phyloP scores from a whole-genome alignment of 2,113 vertebrate genomes.

The Columbina picui region DNA sequence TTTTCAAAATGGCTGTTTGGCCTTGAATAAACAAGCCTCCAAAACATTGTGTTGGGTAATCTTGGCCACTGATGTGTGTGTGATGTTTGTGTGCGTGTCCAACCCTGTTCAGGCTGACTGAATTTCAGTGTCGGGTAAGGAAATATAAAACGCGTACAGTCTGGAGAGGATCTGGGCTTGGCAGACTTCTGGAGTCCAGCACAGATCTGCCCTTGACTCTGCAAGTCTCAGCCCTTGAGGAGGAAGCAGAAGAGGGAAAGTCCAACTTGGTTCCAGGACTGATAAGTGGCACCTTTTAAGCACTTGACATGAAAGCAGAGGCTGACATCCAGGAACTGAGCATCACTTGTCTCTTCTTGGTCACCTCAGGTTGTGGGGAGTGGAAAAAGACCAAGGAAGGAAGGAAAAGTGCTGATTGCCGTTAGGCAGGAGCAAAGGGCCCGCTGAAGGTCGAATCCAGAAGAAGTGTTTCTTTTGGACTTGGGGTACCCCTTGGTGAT shows the following conservation, averaged over 20 bases:
- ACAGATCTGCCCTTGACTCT: background rate
- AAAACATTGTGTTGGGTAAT: background rate
- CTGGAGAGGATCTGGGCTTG: background rate
- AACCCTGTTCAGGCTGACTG: background rate
- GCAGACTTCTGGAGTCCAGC: background rate
- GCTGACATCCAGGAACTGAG: background rate
- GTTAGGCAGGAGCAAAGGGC: background rate
- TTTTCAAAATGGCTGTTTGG: background rate
- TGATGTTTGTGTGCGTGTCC: background rate
- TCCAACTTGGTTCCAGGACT: fast-evolving
- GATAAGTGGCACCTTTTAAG: background rate
- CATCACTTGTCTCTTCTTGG: background rate
- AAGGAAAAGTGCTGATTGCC: background rate
- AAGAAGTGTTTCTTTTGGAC: background rate
- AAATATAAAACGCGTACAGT: fast-evolving
- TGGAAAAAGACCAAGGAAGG: background rate
- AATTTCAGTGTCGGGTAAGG: background rate
- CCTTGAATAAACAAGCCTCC: background rate
- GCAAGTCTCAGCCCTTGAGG: background rate
- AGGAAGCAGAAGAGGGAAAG: background rate
- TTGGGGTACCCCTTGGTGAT: background rate
- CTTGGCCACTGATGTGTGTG: background rate
- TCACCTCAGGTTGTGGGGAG: background rate
- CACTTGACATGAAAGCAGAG: background rate
- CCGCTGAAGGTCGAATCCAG: background rate